phyloP scores from a whole-genome alignment of 1,140 invertebrate species.

The Rhyzopertha dominica region DNA sequence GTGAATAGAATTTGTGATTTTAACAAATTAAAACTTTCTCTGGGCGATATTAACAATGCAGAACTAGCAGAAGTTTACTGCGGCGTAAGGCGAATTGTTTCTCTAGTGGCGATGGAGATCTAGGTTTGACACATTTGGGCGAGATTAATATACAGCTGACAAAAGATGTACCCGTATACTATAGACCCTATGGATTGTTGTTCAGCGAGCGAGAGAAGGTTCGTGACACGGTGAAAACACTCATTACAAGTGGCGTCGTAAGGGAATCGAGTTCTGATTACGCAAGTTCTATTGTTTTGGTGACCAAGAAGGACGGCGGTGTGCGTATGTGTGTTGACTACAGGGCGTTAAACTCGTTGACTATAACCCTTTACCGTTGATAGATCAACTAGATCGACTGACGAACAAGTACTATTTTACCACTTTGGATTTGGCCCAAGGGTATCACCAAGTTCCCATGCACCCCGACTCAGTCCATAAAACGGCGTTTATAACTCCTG shows the following conservation, averaged over 20 bases:
- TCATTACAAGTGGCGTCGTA: conserved; percentile 25
- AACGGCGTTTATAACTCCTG: background rate
- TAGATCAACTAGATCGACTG: conserved; percentile 30
- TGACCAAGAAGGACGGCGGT: conserved; percentile 47
- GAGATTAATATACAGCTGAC: conserved; percentile 14
- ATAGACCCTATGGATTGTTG: conserved; percentile 14
- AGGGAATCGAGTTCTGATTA: conserved; percentile 37
- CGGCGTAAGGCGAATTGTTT: conserved; percentile 1
- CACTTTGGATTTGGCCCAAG: conserved; percentile 22
- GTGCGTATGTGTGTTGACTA: conserved; percentile 50
- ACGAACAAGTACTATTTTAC: conserved; percentile 25
- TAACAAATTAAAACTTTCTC: too few relatives aligned
- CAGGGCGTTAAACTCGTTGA: conserved; percentile 44
- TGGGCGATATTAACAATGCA: too few relatives aligned
- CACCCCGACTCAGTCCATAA: conserved; percentile 8
- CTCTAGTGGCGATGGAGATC: background rate
- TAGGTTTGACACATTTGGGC: conserved; percentile 9
- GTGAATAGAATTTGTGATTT: too few relatives aligned
- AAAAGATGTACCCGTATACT: conserved; percentile 23
- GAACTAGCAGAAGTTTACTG: too few relatives aligned
- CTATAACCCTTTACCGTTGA: conserved; percentile 32
- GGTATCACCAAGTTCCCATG: conserved; percentile 21
- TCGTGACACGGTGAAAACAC: conserved; percentile 18
- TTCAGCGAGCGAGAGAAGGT: conserved; percentile 15
- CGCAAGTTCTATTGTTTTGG: conserved; percentile 44